phyloP scores from a whole-genome alignment of 2,113 vertebrate species.

The Oxyruncus cristatus region DNA sequence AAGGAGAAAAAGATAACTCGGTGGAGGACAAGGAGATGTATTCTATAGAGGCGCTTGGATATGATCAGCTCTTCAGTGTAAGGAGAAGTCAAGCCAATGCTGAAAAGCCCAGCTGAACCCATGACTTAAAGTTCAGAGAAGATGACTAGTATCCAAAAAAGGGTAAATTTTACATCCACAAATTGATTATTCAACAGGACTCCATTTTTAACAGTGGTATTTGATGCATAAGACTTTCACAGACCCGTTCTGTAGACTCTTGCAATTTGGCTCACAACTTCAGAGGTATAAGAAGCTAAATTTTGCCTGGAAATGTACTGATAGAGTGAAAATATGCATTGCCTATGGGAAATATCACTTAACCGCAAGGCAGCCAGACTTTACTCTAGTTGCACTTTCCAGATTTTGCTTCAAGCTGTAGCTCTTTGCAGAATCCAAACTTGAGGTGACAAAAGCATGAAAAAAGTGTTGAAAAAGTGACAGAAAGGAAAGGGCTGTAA shows the following conservation, averaged over 20 bases:
- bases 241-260: background rate
- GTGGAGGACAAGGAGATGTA: background rate
- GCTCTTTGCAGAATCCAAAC: constrained; percentile 21
- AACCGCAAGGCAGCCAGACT: constrained; percentile 29
- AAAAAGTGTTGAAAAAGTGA: constrained; percentile 4
- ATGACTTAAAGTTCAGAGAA: background rate
- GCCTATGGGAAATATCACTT: constrained; percentile 18
- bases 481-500: constrained; percentile 7
- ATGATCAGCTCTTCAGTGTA: background rate
- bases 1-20: background rate
- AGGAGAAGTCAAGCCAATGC: background rate
- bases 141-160: background rate
- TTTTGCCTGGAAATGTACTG: constrained; percentile 6
- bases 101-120: background rate
- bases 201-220: background rate
- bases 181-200: background rate
- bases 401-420: constrained; percentile 27
- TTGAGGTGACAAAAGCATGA: constrained; percentile 24
- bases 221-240: background rate
- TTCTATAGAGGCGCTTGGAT: background rate
- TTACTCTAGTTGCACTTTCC: background rate
- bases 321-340: background rate
- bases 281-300: background rate
- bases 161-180: background rate
- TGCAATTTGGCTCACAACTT: background rate